Base-by-base conservation (phyloP, 2,888 invertebrate genomes). In the Labia minor region DNA sequence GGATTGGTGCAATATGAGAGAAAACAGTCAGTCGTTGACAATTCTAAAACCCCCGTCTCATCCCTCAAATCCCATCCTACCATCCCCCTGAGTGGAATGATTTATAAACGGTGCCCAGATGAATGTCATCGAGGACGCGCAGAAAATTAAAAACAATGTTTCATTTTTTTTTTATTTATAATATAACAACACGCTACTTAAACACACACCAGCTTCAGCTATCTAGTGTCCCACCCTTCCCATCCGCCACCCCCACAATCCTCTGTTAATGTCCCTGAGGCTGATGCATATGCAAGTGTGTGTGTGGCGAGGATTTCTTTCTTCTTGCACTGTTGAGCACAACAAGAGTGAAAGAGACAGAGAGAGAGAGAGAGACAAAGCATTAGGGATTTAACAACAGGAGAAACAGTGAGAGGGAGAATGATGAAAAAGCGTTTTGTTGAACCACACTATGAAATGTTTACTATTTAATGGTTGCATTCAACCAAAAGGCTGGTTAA, bases 81-180 rank as follows among this genome's bases (percentile, higher is more conserved):
- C 49, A 4, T 14, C 4, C 49, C 49, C n/a, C 33, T 11, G 6
- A 14, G n/a, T 2, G 49, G 49, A 3, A 49, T 49, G 49, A 49
- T 49, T 49, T 49, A 49, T 49, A 49, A 49, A 49, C 49, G 49
- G 49, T 49, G 49, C 49, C 49, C 14, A 49, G 49, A 49, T 49
- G 49, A 49, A 49, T 49, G 49, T 49, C 49, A 49, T 49, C 49
- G 49, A 49, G 49, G 49, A 49, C 49, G 49, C 49, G 49, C 49
- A 49, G 8, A 49, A 49, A 49, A 49, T 49, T 49, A 49, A 49
- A 49, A 49, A 49, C 49, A 49, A 49, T 49, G 49, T 49, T 49
- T 49, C 49, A 49, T 49, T 49, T 49, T 49, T 49, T 26, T 26
- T 26, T 26, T 26, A 26, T 26, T 49, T 49, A 49, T 49, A 49